Evolutionary conservation across 2,797 vertebrate species (phyloP), one percentile per base, ranked within the genome.

Genomic region (Chelon labrosus): DNA sequence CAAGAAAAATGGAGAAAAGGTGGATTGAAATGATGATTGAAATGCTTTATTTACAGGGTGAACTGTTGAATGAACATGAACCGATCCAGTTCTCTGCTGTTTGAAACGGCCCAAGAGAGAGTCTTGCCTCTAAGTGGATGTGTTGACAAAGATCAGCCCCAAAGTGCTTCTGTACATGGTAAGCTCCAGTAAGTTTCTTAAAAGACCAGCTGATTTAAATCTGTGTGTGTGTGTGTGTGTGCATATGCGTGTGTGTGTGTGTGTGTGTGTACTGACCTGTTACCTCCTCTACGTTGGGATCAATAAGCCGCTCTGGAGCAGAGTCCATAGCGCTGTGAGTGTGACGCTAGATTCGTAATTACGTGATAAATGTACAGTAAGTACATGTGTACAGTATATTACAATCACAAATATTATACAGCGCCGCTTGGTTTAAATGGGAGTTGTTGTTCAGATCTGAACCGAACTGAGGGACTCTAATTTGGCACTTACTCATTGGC

Each of bases 261-360:
- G 20, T 42, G 51, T 57, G 62, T 55, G 54, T 47, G 41, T 12
- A 86, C 95, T 94, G 89, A 98, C 97, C 97, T 92, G 92, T 96
- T 96, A 99, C 97, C 98, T 98, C 95, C 6, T 93, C 93, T 80
- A 85, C 80, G 68, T 84, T 96, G 4, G 97, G 96, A 61, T 99
- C 94, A 4, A 93, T 93, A 5, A 95, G 97, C 1, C 96, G 94
- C 14, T 98, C 93, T 69, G 97, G 55, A 17, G 96, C 96, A 0
- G 92, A 94, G 62, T 99, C 97, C 51, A 99, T 84, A 60, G 93
- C 94, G 0, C 97, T 95, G 75, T 96, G 87, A 85, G 95, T 94
- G 67, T 92, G 94, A 0, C 94, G 95, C 98, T 87, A 41, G 9
- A 74, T 51, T 35, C 7, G 75, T 1, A 11, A 13, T 1, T 0